Evolutionary conservation across 2,113 vertebrate species (phyloP).

Genomic region (Petaurus breviceps): DNA sequence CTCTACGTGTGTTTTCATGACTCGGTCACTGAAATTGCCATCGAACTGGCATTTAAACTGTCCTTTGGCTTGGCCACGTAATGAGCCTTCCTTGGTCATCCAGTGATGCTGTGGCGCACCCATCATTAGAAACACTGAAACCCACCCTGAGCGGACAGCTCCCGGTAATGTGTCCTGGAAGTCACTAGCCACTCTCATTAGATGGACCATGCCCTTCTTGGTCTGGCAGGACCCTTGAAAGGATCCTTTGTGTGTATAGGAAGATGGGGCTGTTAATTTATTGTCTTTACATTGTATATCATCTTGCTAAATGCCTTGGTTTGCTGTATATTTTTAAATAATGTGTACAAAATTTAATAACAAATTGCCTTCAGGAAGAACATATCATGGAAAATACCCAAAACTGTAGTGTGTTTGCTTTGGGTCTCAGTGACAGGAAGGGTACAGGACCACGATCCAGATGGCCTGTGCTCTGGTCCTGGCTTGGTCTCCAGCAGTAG

Average conservation of each 20-base stretch:
- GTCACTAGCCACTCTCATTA: not conserved
- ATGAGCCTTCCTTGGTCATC: conserved; percentile 5
- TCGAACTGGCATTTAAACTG: conserved; percentile 96
- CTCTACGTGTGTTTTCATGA: conserved; percentile 98
- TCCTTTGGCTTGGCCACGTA: conserved; percentile 92
- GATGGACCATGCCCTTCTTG: not conserved
- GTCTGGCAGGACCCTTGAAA: conserved; percentile 39
- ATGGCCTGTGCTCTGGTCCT: not conserved
- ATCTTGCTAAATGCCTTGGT: conserved; percentile 55
- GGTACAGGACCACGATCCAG: not conserved
- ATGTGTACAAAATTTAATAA: conserved; percentile 53
- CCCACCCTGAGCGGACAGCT: not conserved
- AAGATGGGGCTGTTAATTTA: conserved; percentile 51
- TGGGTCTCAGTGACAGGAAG: conserved; percentile 13
- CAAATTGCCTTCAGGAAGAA: conserved; percentile 37
- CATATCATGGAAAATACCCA: conserved; percentile 22
- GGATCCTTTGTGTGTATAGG: conserved; percentile 47
- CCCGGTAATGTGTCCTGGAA: not conserved
- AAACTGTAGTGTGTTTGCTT: conserved; percentile 38
- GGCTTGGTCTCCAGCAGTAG: not conserved
- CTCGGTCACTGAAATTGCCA: conserved; percentile 92
- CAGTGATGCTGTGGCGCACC: not conserved
- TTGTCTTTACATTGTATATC: conserved; percentile 27
- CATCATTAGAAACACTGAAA: not conserved
- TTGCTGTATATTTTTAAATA: conserved; percentile 67